Percentiles rank a stretch among this genome's conserved stretches.
These are phyloP conservation scores for Notothenia rossii DNA, from an alignment of 2,113 vertebrate genomes.

Conservation along the genomic window DNA sequence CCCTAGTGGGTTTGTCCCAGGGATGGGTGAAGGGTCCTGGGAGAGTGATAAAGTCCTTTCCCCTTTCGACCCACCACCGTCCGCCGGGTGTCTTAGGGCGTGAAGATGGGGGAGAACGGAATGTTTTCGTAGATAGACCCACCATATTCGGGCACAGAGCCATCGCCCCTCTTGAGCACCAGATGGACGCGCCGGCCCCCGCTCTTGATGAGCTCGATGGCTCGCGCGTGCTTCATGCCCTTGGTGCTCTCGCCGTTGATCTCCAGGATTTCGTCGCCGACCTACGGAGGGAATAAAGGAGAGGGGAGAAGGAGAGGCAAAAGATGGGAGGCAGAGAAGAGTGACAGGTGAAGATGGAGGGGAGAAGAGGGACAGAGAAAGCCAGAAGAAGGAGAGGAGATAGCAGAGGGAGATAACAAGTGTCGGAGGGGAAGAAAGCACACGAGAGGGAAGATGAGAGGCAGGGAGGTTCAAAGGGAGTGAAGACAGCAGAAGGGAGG, in stretches of 20 bases:
- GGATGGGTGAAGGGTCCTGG: slow-evolving; percentile 62
- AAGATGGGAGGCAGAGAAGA: neutral
- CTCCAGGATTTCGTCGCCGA: slow-evolving; percentile 98
- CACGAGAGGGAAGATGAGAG: slow-evolving; percentile 39
- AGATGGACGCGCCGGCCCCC: slow-evolving; percentile 95
- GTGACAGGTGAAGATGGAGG: slow-evolving; percentile 27
- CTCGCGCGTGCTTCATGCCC: slow-evolving; percentile 98
- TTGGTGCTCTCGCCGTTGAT: slow-evolving; percentile 99
- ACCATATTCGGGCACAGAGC: slow-evolving; percentile 99
- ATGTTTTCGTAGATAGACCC: slow-evolving; percentile 99
- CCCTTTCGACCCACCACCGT: slow-evolving; percentile 65
- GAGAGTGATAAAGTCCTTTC: slow-evolving; percentile 50
- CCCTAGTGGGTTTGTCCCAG: slow-evolving; percentile 86
- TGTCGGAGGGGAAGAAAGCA: slow-evolving; percentile 30
- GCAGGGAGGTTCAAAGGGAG: slow-evolving; percentile 37
- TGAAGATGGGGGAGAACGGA: slow-evolving; percentile 99
- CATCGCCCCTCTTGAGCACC: slow-evolving; percentile 97
- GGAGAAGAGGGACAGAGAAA: neutral
- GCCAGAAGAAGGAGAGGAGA: slow-evolving; percentile 22
- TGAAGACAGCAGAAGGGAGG: slow-evolving; percentile 26
- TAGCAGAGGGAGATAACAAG: slow-evolving; percentile 28
- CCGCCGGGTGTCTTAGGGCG: slow-evolving; percentile 88
- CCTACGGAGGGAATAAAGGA: slow-evolving; percentile 76
- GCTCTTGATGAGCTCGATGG: slow-evolving; percentile 99
- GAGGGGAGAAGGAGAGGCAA: slow-evolving; percentile 1